Percentiles rank a stretch among this genome's conserved stretches.
Evolutionary conservation across 2,888 invertebrate species (phyloP).

Genomic region (Pecten maximus): DNA sequence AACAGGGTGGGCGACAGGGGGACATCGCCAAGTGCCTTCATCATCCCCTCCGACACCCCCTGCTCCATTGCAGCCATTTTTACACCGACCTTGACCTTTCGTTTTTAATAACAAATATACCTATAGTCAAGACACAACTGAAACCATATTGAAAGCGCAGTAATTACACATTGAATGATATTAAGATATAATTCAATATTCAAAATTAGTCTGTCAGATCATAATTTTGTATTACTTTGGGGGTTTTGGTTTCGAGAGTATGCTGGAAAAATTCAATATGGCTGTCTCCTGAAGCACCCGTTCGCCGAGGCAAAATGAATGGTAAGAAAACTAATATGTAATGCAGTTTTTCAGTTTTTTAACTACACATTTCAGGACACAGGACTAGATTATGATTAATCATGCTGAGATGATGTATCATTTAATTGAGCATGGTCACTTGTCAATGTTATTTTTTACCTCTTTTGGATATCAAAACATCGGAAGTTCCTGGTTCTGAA

Average conservation of each 20-base stretch:
- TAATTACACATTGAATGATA: neutral
- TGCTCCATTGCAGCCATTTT: slow-evolving; percentile 59
- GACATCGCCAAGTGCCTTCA: slow-evolving; percentile 49
- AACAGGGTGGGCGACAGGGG: slow-evolving; percentile 75
- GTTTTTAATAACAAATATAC: slow-evolving; percentile 23
- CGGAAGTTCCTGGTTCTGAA: slow-evolving; percentile 20
- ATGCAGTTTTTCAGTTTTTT: neutral
- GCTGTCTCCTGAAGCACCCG: slow-evolving; percentile 72
- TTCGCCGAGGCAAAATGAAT: slow-evolving; percentile 63
- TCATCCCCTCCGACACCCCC: slow-evolving; percentile 21
- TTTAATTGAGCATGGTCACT: neutral
- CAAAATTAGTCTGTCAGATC: neutral
- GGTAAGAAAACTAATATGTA: slow-evolving; percentile 52
- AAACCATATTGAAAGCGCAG: neutral
- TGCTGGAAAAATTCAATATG: slow-evolving; percentile 75
- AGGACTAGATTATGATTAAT: neutral
- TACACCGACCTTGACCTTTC: slow-evolving; percentile 58
- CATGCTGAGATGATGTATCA: neutral
- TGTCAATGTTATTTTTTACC: neutral
- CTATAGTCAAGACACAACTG: neutral
- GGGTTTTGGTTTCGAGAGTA: slow-evolving; percentile 51
- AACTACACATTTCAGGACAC: neutral
- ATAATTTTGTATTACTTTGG: slow-evolving; percentile 26
- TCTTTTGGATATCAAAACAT: slow-evolving; percentile 8
- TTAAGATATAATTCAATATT: neutral